Percentiles rank a stretch among this genome's conserved stretches.
phyloP scores from a whole-genome alignment of 2,888 invertebrate species.

The Glyphotaelius pellucidus region DNA sequence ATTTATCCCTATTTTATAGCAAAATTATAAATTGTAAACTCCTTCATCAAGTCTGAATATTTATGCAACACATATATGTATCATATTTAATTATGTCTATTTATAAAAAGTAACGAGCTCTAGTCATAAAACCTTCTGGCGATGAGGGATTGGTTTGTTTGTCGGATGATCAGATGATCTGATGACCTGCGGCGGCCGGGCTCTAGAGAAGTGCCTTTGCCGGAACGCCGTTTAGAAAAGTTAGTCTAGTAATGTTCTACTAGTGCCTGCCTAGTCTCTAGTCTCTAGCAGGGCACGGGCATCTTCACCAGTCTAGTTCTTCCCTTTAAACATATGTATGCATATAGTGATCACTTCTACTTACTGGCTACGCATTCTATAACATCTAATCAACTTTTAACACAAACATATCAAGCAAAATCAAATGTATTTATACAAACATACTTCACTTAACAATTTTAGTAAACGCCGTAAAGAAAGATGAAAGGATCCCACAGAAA shows the following conservation, averaged over 20 bases:
- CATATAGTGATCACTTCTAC: slow-evolving; percentile 62
- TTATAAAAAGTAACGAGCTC: slow-evolving; percentile 36
- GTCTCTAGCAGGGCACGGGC: too few species aligned
- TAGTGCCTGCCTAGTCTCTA: neutral
- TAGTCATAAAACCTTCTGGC: slow-evolving; percentile 21
- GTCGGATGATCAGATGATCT: neutral
- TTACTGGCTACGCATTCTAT: slow-evolving; percentile 63
- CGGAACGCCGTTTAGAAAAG: neutral
- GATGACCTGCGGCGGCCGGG: neutral
- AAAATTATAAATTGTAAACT: slow-evolving; percentile 56
- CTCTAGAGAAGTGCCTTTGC: neutral
- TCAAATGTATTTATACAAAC: slow-evolving; percentile 58
- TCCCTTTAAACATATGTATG: slow-evolving; percentile 55
- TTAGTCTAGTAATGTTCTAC: neutral
- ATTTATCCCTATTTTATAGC: slow-evolving; percentile 54
- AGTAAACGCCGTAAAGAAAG: slow-evolving; percentile 7
- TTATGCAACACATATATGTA: slow-evolving; percentile 39
- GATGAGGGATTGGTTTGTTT: neutral
- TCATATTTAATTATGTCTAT: slow-evolving; percentile 37
- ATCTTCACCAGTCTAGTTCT: neutral
- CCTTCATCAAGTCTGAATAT: slow-evolving; percentile 47
- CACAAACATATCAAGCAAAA: slow-evolving; percentile 62
- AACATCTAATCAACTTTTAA: slow-evolving; percentile 62
- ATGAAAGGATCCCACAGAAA: neutral
- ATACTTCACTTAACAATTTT: slow-evolving; percentile 37